Percentiles rank a stretch among this genome's conserved stretches.
Conservation (phyloP, 1,140 invertebrate species). For the Scaptomyza graminum region DNA sequence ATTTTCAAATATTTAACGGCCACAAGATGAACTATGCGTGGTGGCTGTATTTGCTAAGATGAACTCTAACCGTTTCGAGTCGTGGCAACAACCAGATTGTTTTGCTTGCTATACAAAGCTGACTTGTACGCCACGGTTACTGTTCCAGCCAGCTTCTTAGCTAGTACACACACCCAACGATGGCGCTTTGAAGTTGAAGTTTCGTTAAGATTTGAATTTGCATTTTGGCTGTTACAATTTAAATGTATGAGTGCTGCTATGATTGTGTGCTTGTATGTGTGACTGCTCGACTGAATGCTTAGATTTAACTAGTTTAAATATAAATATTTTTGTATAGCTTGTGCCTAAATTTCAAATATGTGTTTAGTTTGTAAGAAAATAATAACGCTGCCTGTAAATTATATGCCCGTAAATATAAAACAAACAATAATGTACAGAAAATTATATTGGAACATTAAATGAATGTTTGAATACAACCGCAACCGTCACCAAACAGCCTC, state of each 20-base stretch:
- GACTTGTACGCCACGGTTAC: neutral
- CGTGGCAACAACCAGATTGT: neutral
- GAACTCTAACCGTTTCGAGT: neutral
- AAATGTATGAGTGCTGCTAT: conserved; percentile 10
- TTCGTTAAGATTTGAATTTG: conserved; percentile 48
- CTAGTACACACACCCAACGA: neutral
- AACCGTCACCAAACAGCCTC: conserved; percentile 22
- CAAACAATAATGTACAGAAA: conserved; percentile 68
- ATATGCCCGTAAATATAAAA: conserved; percentile 56
- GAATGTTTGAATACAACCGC: conserved; percentile 52
- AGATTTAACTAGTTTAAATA: conserved; percentile 55
- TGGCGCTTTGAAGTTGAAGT: conserved; percentile 4
- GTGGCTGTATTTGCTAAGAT: conserved; percentile 11
- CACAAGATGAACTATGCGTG: neutral
- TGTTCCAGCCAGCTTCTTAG: neutral
- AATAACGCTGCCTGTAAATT: conserved; percentile 65
- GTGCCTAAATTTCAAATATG: conserved; percentile 67
- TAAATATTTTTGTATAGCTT: conserved; percentile 64
- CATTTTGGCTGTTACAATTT: conserved; percentile 39
- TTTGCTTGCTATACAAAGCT: neutral
- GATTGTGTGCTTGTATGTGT: conserved; percentile 18
- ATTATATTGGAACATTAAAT: conserved; percentile 57
- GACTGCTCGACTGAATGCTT: conserved; percentile 64
- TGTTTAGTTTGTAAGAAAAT: conserved; percentile 36
- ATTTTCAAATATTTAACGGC: conserved; percentile 19